These are phyloP conservation scores for Labroides dimidiatus DNA, from an alignment of 2,797 vertebrate genomes.

Conservation along the genomic window DNA sequence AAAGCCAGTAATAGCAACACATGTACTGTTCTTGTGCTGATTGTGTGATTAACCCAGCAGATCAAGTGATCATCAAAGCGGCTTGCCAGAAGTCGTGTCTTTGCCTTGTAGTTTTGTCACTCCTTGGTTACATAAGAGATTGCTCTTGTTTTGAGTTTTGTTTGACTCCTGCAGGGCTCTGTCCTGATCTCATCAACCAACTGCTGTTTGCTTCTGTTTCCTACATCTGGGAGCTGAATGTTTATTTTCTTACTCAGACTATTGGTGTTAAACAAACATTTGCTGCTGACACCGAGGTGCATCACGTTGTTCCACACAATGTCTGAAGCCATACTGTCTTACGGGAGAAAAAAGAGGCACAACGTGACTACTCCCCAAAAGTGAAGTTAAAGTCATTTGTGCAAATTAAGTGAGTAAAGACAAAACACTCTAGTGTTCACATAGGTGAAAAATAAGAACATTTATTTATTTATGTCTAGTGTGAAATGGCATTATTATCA, in stretches of 20 bases:
- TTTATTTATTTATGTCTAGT: too few species aligned
- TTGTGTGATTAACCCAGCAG: neutral
- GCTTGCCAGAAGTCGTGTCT: neutral
- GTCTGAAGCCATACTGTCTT: neutral
- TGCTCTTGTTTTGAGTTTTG: conserved; percentile 35
- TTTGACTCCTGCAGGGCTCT: conserved; percentile 31
- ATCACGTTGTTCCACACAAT: conserved; percentile 16
- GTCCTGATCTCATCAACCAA: conserved; percentile 60
- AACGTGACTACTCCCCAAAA: neutral
- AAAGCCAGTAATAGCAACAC: neutral
- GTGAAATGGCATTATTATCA: too few species aligned
- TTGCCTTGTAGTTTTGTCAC: neutral
- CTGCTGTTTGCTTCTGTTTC: conserved; percentile 55
- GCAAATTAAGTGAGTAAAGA: too few species aligned
- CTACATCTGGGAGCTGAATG: conserved; percentile 38
- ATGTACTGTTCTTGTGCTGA: neutral
- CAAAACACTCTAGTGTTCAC: neutral
- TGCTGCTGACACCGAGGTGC: conserved; percentile 23
- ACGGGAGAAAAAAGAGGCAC: neutral
- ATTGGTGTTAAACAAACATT: conserved; percentile 37
- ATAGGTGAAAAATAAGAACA: too few species aligned
- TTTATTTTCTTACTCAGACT: conserved; percentile 47
- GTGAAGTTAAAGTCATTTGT: neutral
- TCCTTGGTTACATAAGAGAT: neutral
- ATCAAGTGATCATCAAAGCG: conserved; percentile 13